A percentile compares a stretch with the other conserved stretches of the same genome.
These are phyloP conservation scores for Lithophane semibrunnea DNA, from an alignment of 2,888 invertebrate genomes.

Conservation along the genomic window DNA sequence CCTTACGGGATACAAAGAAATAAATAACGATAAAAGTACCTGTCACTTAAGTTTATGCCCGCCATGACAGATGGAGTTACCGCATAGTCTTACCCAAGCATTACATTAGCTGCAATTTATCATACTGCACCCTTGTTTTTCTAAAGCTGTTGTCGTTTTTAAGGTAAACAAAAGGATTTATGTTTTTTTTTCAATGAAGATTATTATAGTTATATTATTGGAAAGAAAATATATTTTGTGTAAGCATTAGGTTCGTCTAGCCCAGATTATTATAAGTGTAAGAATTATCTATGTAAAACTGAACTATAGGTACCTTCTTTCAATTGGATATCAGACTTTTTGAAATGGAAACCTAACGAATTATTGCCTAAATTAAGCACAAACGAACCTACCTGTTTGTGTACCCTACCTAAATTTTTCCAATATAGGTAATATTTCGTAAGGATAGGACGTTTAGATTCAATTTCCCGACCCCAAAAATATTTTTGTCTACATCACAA, in stretches of 20 bases:
- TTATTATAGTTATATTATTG: too few species aligned
- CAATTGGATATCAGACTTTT: not conserved
- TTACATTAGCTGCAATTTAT: conserved; percentile 36
- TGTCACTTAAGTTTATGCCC: conserved; percentile 32
- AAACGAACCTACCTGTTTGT: not conserved
- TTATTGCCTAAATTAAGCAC: too few species aligned
- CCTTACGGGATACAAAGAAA: not conserved
- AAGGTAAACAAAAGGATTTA: not conserved
- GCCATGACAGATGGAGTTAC: conserved; percentile 48
- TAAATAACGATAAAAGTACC: conserved; percentile 29
- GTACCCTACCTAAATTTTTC: not conserved
- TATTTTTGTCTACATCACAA: conserved; percentile 4
- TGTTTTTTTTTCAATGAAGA: too few species aligned
- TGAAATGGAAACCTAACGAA: not conserved
- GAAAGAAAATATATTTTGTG: too few species aligned
- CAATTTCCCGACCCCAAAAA: conserved; percentile 9
- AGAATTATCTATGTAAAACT: too few species aligned
- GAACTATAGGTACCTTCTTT: too few species aligned
- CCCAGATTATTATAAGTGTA: too few species aligned
- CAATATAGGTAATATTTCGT: not conserved
- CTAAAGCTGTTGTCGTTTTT: conserved; percentile 9
- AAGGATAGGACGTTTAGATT: not conserved
- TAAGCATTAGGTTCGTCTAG: too few species aligned
- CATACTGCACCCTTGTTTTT: conserved; percentile 25
- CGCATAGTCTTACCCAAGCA: conserved; percentile 25